These are phyloP conservation scores for Abscondita cerata DNA, from an alignment of 2,888 invertebrate genomes.

Conservation along the genomic window DNA sequence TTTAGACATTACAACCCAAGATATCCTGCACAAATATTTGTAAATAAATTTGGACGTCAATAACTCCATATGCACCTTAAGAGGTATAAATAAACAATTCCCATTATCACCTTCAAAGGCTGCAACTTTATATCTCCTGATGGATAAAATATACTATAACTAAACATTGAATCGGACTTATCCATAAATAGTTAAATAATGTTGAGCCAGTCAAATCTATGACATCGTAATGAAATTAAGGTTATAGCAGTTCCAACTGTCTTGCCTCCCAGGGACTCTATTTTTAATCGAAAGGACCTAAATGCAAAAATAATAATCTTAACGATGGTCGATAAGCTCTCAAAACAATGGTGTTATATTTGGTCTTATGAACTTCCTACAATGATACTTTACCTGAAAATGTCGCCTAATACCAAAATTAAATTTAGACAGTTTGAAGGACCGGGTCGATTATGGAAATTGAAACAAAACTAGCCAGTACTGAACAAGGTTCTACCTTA, in stretches of 20 bases:
- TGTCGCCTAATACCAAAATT: too few species aligned
- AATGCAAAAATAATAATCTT: constrained; percentile 11
- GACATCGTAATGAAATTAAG: constrained; percentile 78
- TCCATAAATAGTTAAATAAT: constrained; percentile 75
- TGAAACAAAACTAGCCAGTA: too few species aligned
- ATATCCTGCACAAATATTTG: constrained; percentile 52
- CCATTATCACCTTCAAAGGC: constrained; percentile 61
- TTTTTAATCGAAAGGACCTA: constrained; percentile 77
- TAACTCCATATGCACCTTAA: constrained; percentile 63
- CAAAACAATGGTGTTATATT: too few species aligned
- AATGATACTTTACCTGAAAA: too few species aligned
- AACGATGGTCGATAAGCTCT: too few species aligned
- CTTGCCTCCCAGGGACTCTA: constrained; percentile 72
- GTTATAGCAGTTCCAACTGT: constrained; percentile 70
- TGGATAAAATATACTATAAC: constrained; percentile 66
- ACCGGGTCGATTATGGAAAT: too few species aligned
- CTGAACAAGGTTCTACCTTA: too few species aligned
- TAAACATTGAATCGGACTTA: constrained; percentile 71
- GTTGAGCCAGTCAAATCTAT: constrained; percentile 72
- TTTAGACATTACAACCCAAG: constrained; percentile 62
- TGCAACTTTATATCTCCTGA: constrained; percentile 56
- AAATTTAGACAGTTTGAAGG: too few species aligned
- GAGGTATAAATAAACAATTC: constrained; percentile 67
- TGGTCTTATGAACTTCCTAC: too few species aligned
- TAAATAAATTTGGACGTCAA: too few species aligned